phyloP scores from a whole-genome alignment of 2,797 vertebrate genomes.

The Decapterus maruadsi region DNA sequence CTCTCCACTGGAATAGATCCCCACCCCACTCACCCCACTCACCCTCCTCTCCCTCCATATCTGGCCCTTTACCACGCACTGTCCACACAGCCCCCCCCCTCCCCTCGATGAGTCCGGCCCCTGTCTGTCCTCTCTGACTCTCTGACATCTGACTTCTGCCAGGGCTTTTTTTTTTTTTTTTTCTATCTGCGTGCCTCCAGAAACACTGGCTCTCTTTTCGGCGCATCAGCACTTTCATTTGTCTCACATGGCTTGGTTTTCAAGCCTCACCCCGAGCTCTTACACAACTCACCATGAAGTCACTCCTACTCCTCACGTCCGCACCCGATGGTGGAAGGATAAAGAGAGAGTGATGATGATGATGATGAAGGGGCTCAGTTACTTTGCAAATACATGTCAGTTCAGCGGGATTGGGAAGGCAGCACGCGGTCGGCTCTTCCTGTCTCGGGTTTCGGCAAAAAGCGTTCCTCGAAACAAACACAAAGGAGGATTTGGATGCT shows the following conservation, averaged over 20 bases:
- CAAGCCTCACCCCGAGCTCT: constrained; percentile 69
- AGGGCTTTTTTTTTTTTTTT: constrained; percentile 18
- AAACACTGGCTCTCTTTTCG: constrained; percentile 71
- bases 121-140: constrained; percentile 56
- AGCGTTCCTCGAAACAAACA: constrained; percentile 33
- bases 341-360: constrained; percentile 27
- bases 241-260: constrained; percentile 74
- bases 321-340: constrained; percentile 49
- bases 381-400: constrained; percentile 53
- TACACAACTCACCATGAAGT: constrained; percentile 78
- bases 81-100: constrained; percentile 36
- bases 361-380: constrained; percentile 25
- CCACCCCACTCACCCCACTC: constrained; percentile 21
- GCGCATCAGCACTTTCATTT: constrained; percentile 78
- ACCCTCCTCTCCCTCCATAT: constrained; percentile 23
- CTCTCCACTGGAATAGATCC: constrained; percentile 84
- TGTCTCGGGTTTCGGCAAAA: constrained; percentile 43
- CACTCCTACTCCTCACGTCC: constrained; percentile 73
- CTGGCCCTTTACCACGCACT: constrained; percentile 60
- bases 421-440: not conserved
- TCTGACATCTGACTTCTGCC: constrained; percentile 68
- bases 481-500: constrained; percentile 35
- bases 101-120: constrained; percentile 19
- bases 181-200: constrained; percentile 63
- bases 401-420: constrained; percentile 28